Evolutionary conservation across 2,888 invertebrate species (phyloP).

Genomic region (Drepanosiphum platanoidis): DNA sequence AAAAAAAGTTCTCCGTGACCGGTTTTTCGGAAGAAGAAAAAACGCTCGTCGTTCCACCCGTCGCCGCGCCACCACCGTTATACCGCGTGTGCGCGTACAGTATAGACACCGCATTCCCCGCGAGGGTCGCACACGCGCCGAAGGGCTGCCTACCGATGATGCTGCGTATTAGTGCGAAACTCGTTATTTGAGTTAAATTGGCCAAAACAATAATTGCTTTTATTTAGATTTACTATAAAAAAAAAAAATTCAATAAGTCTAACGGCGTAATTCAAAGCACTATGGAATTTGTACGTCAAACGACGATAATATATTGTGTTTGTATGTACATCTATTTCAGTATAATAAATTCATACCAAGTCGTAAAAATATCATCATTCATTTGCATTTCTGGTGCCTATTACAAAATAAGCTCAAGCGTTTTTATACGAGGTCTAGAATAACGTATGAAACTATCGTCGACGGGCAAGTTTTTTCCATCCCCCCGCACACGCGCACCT

Average conservation of each 20-base stretch:
- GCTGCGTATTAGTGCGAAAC: background rate
- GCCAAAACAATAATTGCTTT: too few relatives aligned
- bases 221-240: too few relatives aligned
- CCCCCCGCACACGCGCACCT: background rate
- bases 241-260: too few relatives aligned
- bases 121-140: slow-evolving; percentile 9
- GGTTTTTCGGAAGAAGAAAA: slow-evolving; percentile 1
- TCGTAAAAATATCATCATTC: background rate
- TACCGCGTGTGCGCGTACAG: background rate
- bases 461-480: background rate
- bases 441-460: background rate
- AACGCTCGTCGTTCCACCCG: background rate
- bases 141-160: background rate
- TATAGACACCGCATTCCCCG: too few relatives aligned
- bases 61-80: background rate
- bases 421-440: too few relatives aligned
- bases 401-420: background rate
- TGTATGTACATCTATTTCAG: too few relatives aligned
- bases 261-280: too few relatives aligned
- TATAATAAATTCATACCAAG: too few relatives aligned
- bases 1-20: slow-evolving; percentile 49
- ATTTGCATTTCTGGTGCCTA: background rate
- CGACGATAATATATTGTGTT: too few relatives aligned
- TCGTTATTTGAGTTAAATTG: background rate
- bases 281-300: too few relatives aligned